phyloP scores from a whole-genome alignment of 2,113 vertebrate genomes.

The Scopus umbretta region DNA sequence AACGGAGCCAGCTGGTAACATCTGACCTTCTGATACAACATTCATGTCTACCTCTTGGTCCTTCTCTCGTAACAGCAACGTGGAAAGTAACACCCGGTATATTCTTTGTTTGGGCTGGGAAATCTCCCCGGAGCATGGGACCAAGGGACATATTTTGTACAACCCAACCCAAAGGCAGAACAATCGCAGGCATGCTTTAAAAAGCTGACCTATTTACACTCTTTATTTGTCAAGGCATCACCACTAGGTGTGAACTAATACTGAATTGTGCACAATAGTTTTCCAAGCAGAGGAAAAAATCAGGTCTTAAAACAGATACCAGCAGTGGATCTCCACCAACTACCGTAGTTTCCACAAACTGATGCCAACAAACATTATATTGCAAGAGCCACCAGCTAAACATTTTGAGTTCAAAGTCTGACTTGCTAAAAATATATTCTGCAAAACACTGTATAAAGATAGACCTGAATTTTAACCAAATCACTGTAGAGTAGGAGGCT shows the following conservation, averaged over 20 bases:
- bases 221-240: background rate
- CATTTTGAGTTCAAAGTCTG: background rate
- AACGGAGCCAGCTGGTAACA: background rate
- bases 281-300: background rate
- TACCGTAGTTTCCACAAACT: background rate
- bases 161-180: background rate
- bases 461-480: conserved; percentile 14
- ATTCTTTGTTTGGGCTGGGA: background rate
- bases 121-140: background rate
- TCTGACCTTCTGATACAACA: background rate
- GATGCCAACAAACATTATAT: background rate
- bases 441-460: background rate
- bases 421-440: conserved; percentile 16
- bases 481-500: background rate
- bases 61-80: background rate
- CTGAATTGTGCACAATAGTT: background rate
- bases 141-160: background rate
- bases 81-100: background rate
- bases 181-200: background rate
- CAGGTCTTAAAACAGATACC: background rate
- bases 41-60: background rate
- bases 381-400: background rate
- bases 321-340: background rate
- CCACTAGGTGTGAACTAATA: background rate
- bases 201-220: background rate